Base-by-base conservation (phyloP, 2,797 vertebrate genomes). In the Sebastes matsubarae region DNA sequence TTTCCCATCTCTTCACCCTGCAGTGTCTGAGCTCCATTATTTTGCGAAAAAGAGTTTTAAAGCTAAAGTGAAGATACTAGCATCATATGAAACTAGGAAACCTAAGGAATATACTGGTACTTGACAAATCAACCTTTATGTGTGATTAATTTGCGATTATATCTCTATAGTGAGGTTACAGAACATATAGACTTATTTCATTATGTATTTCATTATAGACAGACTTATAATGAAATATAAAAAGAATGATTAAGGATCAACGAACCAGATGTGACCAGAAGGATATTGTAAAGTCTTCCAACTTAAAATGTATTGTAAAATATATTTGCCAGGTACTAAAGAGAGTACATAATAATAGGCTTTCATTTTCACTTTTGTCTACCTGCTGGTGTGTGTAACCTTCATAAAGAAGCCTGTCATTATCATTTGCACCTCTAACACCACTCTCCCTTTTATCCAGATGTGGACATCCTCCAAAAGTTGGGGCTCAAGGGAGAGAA, bases 401-500 rank as follows among this genome's bases (percentile, higher is more conserved):
- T 42, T 81, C 42, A 67, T 52, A 42, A 78, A 55, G 24, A 80
- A 68, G 5, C 8, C 3, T 68, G 34, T 75, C 24, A 52, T 77
- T 25, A 69, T 72, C 55, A 55, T 70, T 46, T 79, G 60, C 66
- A 72, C 36, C 13, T 82, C 79, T 90, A 87, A 94, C 65, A 12
- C 25, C 3, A 9, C 52, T 87, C 55, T 88, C 50, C 5, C 20
- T 70, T 86, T 60, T 75, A 9, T 50, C 9, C 91, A 99, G 99
- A 99, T 98, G 98, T 98, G 96, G 98, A 99, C 74, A 96, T 99
- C 92, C 97, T 99, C 93, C 97, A 99, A 90, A 97, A 90, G 91
- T 93, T 99, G 96, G 98, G 97, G 93, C 97, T 99, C 93, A 96
- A 96, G 92, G 96, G 97, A 96, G 97, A 97, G 81, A 97, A 97